phyloP scores from a whole-genome alignment of 1,140 invertebrate genomes.

The Drosophila ogumai region DNA sequence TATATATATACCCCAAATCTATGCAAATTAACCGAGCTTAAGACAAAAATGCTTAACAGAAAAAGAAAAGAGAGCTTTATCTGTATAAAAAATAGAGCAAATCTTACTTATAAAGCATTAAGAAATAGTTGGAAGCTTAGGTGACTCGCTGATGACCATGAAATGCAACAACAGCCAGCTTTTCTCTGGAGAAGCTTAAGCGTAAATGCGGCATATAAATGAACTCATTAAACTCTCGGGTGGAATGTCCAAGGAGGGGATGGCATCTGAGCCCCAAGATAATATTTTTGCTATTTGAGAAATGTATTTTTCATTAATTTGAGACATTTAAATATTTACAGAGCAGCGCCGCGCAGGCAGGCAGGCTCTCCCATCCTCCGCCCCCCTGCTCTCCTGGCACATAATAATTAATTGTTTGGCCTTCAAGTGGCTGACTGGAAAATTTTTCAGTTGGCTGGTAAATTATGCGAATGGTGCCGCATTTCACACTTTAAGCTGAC shows the following conservation, averaged over 20 bases:
- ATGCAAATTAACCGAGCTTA: constrained; percentile 72
- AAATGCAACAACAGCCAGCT: constrained; percentile 19
- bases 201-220: constrained; percentile 76
- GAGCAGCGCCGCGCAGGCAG: constrained; percentile 20
- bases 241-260: constrained; percentile 10
- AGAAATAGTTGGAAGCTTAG: constrained; percentile 57
- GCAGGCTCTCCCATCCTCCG: not conserved
- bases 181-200: constrained; percentile 17
- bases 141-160: constrained; percentile 22
- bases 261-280: constrained; percentile 42
- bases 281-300: constrained; percentile 74
- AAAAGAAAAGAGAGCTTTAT: not conserved
- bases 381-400: constrained; percentile 28
- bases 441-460: constrained; percentile 62
- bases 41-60: constrained; percentile 25
- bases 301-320: constrained; percentile 82
- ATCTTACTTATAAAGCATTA: constrained; percentile 23
- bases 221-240: constrained; percentile 67
- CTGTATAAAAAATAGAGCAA: not conserved
- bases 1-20: constrained; percentile 21
- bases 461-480: constrained; percentile 76
- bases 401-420: constrained; percentile 76
- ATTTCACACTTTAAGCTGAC: constrained; percentile 80
- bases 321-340: constrained; percentile 78
- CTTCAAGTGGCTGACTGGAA: constrained; percentile 66